Conservation (phyloP, 2,797 vertebrate species). For the Phrynocephalus vlangalii region DNA sequence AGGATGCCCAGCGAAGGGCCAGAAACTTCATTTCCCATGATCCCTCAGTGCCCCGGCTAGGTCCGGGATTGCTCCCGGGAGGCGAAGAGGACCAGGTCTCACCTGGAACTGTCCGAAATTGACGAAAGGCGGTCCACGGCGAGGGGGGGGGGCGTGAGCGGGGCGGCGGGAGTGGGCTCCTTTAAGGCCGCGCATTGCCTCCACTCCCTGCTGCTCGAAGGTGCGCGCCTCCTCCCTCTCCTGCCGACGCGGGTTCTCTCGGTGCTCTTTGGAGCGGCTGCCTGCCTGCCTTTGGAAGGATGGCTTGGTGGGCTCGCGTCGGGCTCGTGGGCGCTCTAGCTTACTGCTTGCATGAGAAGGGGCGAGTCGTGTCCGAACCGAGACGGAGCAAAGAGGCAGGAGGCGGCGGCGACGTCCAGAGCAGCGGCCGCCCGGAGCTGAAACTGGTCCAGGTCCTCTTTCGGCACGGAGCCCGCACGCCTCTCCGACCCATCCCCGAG, state of each 20-base stretch:
- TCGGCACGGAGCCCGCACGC: constrained; percentile 92
- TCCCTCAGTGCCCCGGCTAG: not conserved
- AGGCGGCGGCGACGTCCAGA: not conserved
- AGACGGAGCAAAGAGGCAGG: not conserved
- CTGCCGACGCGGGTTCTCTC: not conserved
- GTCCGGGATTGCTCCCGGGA: not conserved
- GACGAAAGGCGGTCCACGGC: too few relatives aligned
- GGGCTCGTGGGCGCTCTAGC: constrained; percentile 78
- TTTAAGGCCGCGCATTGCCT: not conserved
- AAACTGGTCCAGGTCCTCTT: constrained; percentile 91
- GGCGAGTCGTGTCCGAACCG: constrained; percentile 46
- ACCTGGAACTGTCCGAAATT: not conserved
- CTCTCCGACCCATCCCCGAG: constrained; percentile 86
- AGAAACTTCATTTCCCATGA: constrained; percentile 58
- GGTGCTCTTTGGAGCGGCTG: not conserved
- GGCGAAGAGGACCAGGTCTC: not conserved
- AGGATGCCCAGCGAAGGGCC: rapidly evolving
- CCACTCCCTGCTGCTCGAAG: too few relatives aligned
- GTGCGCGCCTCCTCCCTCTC: too few relatives aligned
- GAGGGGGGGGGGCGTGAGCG: too few relatives aligned
- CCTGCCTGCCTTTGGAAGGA: constrained; percentile 23
- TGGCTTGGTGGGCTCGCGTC: constrained; percentile 78
- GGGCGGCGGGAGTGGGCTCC: not conserved
- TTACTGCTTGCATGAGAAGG: constrained; percentile 78
- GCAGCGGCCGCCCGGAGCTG: constrained; percentile 76